phyloP scores from a whole-genome alignment of 2,113 vertebrate genomes.

The Smithornis capensis region DNA sequence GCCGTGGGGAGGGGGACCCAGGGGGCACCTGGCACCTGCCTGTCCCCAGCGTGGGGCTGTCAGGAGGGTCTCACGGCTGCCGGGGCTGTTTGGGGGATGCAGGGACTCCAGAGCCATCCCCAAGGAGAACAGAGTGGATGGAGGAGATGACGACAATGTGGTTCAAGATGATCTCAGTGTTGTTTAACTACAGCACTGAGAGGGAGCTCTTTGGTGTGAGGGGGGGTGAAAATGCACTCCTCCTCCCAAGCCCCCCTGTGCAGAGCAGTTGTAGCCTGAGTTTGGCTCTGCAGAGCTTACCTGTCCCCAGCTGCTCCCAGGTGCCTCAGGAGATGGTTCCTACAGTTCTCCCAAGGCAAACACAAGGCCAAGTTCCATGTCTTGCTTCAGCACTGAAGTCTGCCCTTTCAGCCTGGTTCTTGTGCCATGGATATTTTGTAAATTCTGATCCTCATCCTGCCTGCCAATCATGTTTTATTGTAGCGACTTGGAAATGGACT shows the following conservation, averaged over 20 bases:
- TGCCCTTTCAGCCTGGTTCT: background rate
- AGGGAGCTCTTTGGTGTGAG: background rate
- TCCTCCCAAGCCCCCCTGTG: background rate
- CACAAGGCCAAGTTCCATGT: background rate
- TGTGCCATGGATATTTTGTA: background rate
- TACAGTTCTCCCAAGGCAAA: background rate
- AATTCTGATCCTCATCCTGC: background rate
- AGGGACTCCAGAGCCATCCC: background rate
- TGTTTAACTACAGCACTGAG: background rate
- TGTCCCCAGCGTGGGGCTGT: accelerated
- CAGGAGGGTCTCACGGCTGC: background rate
- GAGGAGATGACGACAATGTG: background rate
- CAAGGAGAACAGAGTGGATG: background rate
- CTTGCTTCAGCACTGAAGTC: background rate
- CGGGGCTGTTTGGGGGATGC: background rate
- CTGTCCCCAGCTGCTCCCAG: background rate
- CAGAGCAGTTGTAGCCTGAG: accelerated
- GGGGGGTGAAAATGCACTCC: background rate
- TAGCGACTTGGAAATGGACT: background rate
- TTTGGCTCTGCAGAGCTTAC: background rate
- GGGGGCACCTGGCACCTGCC: background rate
- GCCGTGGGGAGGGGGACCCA: background rate
- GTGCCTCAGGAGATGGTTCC: background rate
- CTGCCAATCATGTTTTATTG: background rate
- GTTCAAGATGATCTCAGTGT: background rate